These are phyloP conservation scores for Kuschelorhynchus macadamiae DNA, from an alignment of 2,888 invertebrate genomes.

Conservation along the genomic window DNA sequence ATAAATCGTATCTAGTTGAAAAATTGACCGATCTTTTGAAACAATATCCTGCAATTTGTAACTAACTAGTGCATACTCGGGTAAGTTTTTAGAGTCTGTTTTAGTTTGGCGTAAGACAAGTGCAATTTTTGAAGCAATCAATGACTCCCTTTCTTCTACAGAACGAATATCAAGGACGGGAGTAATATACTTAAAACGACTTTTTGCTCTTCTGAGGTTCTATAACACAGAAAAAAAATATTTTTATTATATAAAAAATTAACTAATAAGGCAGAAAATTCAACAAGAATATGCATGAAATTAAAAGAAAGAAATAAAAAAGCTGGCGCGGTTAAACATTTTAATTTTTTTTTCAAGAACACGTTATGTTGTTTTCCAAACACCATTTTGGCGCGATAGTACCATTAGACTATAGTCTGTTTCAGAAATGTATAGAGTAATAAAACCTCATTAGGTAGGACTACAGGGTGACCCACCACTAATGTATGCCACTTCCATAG, in stretches of 20 bases:
- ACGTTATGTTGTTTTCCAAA: neutral
- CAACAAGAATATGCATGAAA: too few relatives aligned
- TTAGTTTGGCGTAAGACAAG: constrained; percentile 54
- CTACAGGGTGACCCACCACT: too few relatives aligned
- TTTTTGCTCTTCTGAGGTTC: constrained; percentile 52
- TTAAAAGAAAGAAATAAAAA: too few relatives aligned
- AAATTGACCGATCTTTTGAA: constrained; percentile 19
- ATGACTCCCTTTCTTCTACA: constrained; percentile 60
- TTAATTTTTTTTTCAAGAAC: too few relatives aligned
- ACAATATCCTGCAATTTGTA: constrained; percentile 44
- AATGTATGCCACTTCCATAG: too few relatives aligned
- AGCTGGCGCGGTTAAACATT: too few relatives aligned
- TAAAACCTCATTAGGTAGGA: too few relatives aligned
- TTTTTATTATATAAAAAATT: too few relatives aligned
- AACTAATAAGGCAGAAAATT: too few relatives aligned
- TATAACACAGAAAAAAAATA: constrained; percentile 38
- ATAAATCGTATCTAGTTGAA: constrained; percentile 41
- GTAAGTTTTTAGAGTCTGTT: neutral
- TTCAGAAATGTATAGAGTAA: too few relatives aligned
- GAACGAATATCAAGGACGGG: constrained; percentile 63
- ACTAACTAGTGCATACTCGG: neutral
- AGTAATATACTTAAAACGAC: constrained; percentile 61
- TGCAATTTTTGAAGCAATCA: constrained; percentile 63
- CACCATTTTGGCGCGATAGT: too few relatives aligned
- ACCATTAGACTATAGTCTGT: too few relatives aligned